Percentiles rank a stretch among this genome's conserved stretches.
These are phyloP conservation scores for Decapterus maruadsi DNA, from an alignment of 2,797 vertebrate species.

Conservation along the genomic window DNA sequence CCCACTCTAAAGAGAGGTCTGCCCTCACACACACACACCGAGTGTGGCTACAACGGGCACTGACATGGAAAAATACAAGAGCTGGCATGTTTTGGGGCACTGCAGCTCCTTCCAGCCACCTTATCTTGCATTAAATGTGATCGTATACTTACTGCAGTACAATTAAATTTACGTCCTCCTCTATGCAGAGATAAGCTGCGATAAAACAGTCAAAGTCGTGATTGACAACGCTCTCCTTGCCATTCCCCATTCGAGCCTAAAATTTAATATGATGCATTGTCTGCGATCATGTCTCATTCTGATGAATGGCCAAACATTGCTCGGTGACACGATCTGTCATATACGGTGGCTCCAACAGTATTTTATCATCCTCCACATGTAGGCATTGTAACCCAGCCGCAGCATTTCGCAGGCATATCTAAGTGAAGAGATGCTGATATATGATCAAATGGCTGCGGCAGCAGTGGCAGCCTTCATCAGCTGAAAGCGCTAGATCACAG, in stretches of 20 bases:
- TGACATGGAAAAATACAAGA: constrained; percentile 83
- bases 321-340: constrained; percentile 51
- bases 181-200: neutral
- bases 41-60: constrained; percentile 73
- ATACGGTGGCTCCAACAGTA: constrained; percentile 25
- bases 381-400: constrained; percentile 53
- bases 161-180: constrained; percentile 47
- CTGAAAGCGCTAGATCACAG: constrained; percentile 75
- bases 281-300: constrained; percentile 54
- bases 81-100: constrained; percentile 75
- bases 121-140: constrained; percentile 55
- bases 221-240: constrained; percentile 25
- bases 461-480: constrained; percentile 74
- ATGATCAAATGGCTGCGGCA: constrained; percentile 76
- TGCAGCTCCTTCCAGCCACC: constrained; percentile 63
- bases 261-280: constrained; percentile 50
- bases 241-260: constrained; percentile 29
- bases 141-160: constrained; percentile 34
- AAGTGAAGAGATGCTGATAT: constrained; percentile 72
- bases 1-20: constrained; percentile 72
- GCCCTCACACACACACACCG: constrained; percentile 69
- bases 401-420: constrained; percentile 61
- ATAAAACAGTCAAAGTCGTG: constrained; percentile 21
- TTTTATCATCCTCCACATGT: constrained; percentile 51
- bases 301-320: constrained; percentile 51